Conservation (phyloP, 1,140 invertebrate species). For the Hylaeus anthracinus region DNA sequence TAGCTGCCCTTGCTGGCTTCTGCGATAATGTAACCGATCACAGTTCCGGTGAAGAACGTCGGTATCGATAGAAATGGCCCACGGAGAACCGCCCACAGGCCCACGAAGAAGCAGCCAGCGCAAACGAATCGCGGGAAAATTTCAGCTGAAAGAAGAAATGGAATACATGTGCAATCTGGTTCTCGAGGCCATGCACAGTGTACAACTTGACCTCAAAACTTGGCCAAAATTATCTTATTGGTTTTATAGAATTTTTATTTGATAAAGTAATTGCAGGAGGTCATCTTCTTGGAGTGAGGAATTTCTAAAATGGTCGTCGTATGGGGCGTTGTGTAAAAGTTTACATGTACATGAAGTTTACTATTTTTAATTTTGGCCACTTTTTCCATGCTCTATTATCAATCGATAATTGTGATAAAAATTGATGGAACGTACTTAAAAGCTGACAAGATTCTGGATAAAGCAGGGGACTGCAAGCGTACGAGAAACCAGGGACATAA, state of each 20-base stretch:
- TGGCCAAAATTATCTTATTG: too few species aligned
- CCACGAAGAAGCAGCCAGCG: constrained; percentile 82
- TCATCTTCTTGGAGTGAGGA: too few species aligned
- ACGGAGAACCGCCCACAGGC: constrained; percentile 82
- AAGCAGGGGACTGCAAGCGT: constrained; percentile 82
- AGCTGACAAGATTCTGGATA: constrained; percentile 78
- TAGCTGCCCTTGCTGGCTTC: not conserved
- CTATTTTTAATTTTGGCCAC: too few species aligned
- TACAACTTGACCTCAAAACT: too few species aligned
- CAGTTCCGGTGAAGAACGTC: constrained; percentile 15
- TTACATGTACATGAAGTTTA: too few species aligned
- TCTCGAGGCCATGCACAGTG: too few species aligned
- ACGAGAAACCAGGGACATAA: constrained; percentile 86
- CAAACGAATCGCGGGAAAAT: constrained; percentile 79
- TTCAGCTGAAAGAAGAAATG: constrained; percentile 45
- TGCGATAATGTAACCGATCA: constrained; percentile 13
- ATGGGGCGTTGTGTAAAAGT: too few species aligned
- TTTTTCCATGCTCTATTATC: too few species aligned
- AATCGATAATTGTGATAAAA: not conserved
- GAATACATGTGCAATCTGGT: not conserved
- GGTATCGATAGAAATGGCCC: constrained; percentile 79
- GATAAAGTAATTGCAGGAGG: too few species aligned
- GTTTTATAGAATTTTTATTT: too few species aligned
- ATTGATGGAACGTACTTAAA: constrained; percentile 72
- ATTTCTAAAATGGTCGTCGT: too few species aligned